Base-by-base conservation (phyloP, 2,888 invertebrate genomes). In the Zhuqinia jingwanae region DNA sequence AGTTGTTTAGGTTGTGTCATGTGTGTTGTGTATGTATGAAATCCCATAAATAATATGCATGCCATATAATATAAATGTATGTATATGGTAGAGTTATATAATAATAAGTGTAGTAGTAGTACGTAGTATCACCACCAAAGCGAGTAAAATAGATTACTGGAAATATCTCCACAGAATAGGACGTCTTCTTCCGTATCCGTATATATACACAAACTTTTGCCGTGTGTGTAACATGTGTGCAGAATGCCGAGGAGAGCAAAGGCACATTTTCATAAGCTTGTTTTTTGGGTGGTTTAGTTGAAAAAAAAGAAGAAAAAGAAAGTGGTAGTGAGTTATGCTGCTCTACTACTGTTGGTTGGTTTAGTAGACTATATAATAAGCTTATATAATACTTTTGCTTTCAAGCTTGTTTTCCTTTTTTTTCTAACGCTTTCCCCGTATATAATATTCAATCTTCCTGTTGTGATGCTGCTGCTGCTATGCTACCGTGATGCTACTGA, bases 371-470 rank as follows among this genome's bases (percentile, higher is more conserved):
- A n/a, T n/a, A 27, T 6, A 2, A 13, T 30, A 30, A 36, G 36
- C 36, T n/a, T n/a, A 36, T 36, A 58, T 58, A 36, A 36, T 50
- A 42, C 68, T 50, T 53, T 68, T 53, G 68, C 80, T 68, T 80
- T 68, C 80, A 68, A 68, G n/a, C 65, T 50, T 80, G 50, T 68
- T 42, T 30, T 79, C 30, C 42, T 45, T 68, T n/a, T 68, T 45
- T 56, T 30, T 30, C 36, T 17, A 76, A 58, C 36, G 56, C 53
- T 68, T 80, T 80, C 68, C 80, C 80, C 68, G n/a, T n/a, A 20
- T 80, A 68, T 53, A 36, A 36, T 68, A 80, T 68, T 80, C 80
- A 80, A 80, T 80, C 80, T 80, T 80, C 8, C 42, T 6, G 13
- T 3, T 3, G 8, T 36, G 36, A 3, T 36, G 36, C 36, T 3